These are phyloP conservation scores for Gymnorhina tibicen DNA, from an alignment of 2,113 vertebrate genomes.

Conservation along the genomic window DNA sequence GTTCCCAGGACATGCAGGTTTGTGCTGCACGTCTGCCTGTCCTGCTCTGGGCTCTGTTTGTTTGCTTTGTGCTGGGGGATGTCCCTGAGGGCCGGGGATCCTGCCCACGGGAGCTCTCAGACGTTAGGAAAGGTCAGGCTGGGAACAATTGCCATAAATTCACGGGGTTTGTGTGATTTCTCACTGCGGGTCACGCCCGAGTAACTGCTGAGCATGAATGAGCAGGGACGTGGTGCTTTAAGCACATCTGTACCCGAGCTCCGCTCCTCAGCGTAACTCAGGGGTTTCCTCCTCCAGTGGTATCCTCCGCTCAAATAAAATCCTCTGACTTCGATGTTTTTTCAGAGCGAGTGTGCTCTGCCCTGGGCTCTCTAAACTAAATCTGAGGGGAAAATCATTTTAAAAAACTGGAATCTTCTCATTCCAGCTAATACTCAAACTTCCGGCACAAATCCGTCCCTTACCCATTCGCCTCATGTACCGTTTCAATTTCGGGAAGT, in stretches of 20 bases:
- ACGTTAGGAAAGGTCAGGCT: fast-evolving
- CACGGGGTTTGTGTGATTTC: background rate
- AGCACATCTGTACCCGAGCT: background rate
- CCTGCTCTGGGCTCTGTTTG: background rate
- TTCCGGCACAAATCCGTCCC: background rate
- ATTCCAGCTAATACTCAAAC: background rate
- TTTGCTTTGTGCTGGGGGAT: background rate
- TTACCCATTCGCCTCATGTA: background rate
- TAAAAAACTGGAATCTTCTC: background rate
- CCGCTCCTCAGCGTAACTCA: background rate
- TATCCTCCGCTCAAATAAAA: background rate
- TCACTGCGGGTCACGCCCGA: background rate
- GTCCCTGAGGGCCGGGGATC: background rate
- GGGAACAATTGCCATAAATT: background rate
- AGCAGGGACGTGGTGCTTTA: background rate
- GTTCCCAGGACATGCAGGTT: fast-evolving
- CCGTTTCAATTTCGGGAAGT: fast-evolving
- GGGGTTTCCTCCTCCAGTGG: background rate
- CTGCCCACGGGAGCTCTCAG: background rate
- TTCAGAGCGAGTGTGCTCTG: background rate
- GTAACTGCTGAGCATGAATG: background rate
- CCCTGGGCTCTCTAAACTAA: background rate
- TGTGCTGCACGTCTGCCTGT: background rate
- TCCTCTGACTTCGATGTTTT: background rate
- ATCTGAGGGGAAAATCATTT: background rate